Conservation (phyloP, 2,888 invertebrate species). For the Drosophila pullipes region DNA sequence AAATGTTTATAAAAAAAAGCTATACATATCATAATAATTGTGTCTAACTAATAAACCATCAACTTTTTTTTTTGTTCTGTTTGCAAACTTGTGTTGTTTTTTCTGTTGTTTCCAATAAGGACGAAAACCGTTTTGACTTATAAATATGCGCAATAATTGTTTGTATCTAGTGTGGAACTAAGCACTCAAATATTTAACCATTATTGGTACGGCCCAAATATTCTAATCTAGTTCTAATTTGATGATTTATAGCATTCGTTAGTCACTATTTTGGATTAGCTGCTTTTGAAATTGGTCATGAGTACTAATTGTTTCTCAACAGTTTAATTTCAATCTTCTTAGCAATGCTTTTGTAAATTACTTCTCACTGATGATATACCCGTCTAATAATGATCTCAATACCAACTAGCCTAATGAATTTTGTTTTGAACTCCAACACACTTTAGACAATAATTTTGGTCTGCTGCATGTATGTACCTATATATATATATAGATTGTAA, state of each 20-base stretch:
- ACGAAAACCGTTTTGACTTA: conserved; percentile 73
- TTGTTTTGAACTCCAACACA: conserved; percentile 47
- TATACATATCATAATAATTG: conserved; percentile 55
- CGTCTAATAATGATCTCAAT: conserved; percentile 28
- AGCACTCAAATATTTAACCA: conserved; percentile 26
- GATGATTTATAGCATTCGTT: conserved; percentile 44
- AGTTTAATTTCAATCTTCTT: conserved; percentile 27
- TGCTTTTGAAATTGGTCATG: conserved; percentile 55
- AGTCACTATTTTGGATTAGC: conserved; percentile 18
- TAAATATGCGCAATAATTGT: conserved; percentile 25
- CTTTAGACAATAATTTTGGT: conserved; percentile 63
- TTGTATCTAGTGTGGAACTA: conserved; percentile 22
- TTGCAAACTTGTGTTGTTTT: conserved; percentile 7
- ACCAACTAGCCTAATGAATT: conserved; percentile 41
- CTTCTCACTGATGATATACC: conserved; percentile 40
- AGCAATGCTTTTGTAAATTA: conserved; percentile 52
- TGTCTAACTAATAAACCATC: conserved; percentile 73
- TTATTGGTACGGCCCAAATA: conserved; percentile 32
- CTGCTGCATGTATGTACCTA: conserved; percentile 54
- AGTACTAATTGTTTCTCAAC: conserved; percentile 24
- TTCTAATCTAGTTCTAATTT: conserved; percentile 16
- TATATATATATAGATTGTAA: conserved; percentile 31
- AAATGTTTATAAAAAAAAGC: conserved; percentile 59
- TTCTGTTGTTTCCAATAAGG: conserved; percentile 66
- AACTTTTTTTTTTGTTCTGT: neutral